phyloP scores from a whole-genome alignment of 2,888 invertebrate species.

The Allygus modestus region DNA sequence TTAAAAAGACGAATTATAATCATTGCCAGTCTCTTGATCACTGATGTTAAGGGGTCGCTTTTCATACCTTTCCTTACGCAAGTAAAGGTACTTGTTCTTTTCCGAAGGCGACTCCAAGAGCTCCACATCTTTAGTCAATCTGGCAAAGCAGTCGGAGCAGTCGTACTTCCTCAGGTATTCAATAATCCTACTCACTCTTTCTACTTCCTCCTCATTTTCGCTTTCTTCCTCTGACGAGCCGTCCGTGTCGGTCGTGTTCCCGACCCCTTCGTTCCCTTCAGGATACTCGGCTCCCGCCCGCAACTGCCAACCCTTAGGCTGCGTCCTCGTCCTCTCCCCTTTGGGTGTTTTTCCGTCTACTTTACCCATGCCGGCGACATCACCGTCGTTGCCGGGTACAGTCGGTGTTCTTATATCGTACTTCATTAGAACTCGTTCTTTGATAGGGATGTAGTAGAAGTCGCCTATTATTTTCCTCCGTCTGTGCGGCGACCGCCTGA shows the following conservation, averaged over 20 bases:
- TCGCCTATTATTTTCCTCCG: not conserved
- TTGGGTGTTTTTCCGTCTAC: not conserved
- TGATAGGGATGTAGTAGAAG: slow-evolving; percentile 20
- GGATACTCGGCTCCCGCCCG: slow-evolving; percentile 14
- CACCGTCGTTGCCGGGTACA: not conserved
- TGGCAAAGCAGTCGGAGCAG: not conserved
- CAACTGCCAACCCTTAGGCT: slow-evolving; percentile 24
- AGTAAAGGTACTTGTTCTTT: slow-evolving; percentile 20
- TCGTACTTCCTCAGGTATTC: not conserved
- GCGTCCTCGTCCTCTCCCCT: not conserved
- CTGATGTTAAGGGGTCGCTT: not conserved
- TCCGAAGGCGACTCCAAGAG: not conserved
- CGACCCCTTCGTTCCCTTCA: not conserved
- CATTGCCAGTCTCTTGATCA: no score
- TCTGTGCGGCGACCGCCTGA: not conserved
- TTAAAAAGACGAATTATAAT: no score
- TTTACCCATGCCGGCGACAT: not conserved
- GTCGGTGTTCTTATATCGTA: not conserved
- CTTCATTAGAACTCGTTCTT: not conserved
- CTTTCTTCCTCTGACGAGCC: not conserved
- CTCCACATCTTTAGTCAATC: not conserved
- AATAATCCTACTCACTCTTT: not conserved
- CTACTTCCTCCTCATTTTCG: not conserved
- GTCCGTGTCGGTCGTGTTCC: not conserved
- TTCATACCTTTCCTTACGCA: slow-evolving; percentile 14